These are phyloP conservation scores for Eretmochelys imbricata DNA, from an alignment of 2,113 vertebrate species.

Conservation along the genomic window DNA sequence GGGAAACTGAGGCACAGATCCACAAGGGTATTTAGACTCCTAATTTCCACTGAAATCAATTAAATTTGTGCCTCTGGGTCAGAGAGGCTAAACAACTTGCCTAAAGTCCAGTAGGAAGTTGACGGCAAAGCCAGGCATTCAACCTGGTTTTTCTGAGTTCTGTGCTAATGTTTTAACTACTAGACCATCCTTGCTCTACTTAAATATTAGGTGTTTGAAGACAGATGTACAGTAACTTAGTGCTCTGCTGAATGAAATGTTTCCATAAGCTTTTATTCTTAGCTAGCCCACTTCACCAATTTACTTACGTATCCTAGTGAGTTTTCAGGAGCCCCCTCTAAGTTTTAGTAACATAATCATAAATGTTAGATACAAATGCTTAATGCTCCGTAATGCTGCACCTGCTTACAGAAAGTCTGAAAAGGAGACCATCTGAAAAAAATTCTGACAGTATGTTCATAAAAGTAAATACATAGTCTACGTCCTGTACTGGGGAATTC, in stretches of 20 bases:
- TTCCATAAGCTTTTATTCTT: not conserved
- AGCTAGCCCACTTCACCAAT: not conserved
- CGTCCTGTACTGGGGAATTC: not conserved
- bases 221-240: not conserved
- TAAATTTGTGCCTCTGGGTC: too few species aligned
- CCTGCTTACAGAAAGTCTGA: not conserved
- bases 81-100: not conserved
- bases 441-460: not conserved
- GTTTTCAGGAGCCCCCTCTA: too few species aligned
- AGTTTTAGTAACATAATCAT: not conserved
- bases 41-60: too few species aligned
- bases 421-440: not conserved
- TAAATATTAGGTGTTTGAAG: not conserved
- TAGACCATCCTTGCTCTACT: not conserved
- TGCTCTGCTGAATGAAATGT: not conserved
- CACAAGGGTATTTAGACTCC: too few species aligned
- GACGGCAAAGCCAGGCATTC: not conserved
- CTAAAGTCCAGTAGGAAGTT: not conserved
- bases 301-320: not conserved
- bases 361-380: not conserved
- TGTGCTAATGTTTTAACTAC: not conserved
- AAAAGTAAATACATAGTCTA: not conserved
- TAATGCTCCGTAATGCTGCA: not conserved
- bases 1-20: too few species aligned
- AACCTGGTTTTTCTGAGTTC: not conserved